Percentiles rank a stretch among this genome's conserved stretches.
Conservation (phyloP, 2,888 invertebrate genomes). For the Synergus umbraculus region DNA sequence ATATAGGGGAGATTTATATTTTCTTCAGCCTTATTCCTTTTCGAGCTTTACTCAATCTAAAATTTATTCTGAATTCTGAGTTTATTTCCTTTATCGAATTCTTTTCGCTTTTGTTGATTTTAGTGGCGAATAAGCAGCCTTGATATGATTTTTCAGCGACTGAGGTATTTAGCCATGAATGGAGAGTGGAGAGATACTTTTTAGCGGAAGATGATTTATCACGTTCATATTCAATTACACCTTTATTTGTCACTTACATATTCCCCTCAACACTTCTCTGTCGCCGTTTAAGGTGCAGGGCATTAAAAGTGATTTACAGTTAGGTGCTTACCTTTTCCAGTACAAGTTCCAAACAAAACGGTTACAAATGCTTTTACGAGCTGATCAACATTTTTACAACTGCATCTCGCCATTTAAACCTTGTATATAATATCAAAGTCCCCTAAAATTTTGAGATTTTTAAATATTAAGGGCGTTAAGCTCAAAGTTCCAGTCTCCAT, state of each 20-base stretch:
- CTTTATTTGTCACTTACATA: conserved; percentile 41
- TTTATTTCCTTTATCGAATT: conserved; percentile 53
- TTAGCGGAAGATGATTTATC: conserved; percentile 35
- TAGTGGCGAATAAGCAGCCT: neutral
- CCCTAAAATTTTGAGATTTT: neutral
- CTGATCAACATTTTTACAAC: conserved; percentile 41
- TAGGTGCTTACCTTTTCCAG: conserved; percentile 29
- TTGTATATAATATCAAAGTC: neutral
- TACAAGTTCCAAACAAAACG: conserved; percentile 39
- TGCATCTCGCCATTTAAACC: conserved; percentile 28
- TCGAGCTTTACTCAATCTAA: neutral
- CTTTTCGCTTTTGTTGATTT: neutral
- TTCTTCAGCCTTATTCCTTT: conserved; percentile 46
- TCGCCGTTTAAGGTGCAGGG: conserved; percentile 38
- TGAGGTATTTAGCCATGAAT: neutral
- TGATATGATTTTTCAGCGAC: neutral
- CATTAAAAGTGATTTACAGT: conserved; percentile 40
- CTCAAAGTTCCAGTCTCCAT: no score
- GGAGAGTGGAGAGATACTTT: conserved; percentile 8
- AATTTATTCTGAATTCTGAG: no score
- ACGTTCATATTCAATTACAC: conserved; percentile 39
- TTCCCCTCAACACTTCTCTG: conserved; percentile 39
- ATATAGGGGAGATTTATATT: conserved; percentile 27
- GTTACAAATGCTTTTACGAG: conserved; percentile 38
- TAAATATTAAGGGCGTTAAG: no score